These are phyloP conservation scores for Myiopsitta monachus DNA, from an alignment of 2,113 vertebrate species.

Conservation along the genomic window DNA sequence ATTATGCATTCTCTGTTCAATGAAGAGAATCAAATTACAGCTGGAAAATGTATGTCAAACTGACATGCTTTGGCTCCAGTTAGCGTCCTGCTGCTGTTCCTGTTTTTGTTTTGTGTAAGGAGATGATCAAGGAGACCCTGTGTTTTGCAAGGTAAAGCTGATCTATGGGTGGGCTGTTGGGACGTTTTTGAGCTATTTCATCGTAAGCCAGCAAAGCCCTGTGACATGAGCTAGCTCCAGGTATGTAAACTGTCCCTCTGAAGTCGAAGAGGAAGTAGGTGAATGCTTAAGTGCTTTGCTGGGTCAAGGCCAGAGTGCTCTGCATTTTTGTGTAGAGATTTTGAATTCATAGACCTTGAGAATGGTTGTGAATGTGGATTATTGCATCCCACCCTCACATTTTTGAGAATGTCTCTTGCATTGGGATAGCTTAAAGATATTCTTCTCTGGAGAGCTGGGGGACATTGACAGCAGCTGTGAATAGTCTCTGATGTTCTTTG, in stretches of 20 bases:
- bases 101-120: neutral
- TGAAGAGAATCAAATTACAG: neutral
- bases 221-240: neutral
- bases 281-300: conserved; percentile 11
- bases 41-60: neutral
- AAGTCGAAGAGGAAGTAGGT: neutral
- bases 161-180: neutral
- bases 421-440: neutral
- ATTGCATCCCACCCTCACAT: neutral
- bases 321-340: neutral
- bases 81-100: neutral
- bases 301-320: neutral
- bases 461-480: neutral
- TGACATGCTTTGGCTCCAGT: neutral
- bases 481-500: neutral
- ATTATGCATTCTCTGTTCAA: neutral
- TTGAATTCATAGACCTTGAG: neutral
- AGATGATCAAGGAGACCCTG: neutral
- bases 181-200: neutral
- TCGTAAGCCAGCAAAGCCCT: neutral
- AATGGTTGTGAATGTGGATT: neutral
- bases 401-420: neutral
- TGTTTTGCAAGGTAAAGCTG: neutral
- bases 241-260: neutral
- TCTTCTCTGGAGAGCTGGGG: neutral